phyloP scores from a whole-genome alignment of 2,113 vertebrate genomes.

The Fukomys damarensis region DNA sequence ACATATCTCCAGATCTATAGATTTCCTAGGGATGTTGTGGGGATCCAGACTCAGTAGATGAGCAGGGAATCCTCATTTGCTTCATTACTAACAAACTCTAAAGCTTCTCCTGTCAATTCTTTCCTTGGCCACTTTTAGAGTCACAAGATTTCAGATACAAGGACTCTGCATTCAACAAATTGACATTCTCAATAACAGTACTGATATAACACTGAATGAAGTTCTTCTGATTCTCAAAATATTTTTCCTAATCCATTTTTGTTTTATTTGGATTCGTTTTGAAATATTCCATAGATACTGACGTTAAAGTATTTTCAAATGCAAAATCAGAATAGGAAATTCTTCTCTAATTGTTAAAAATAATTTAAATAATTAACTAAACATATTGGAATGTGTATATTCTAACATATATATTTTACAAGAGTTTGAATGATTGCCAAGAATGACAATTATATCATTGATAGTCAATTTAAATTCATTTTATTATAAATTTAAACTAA shows the following conservation, averaged over 20 bases:
- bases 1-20: not conserved
- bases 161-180: too few relatives aligned
- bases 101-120: not conserved
- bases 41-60: too few relatives aligned
- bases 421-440: not conserved
- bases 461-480: not conserved
- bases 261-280: not conserved
- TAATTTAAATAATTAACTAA: not conserved
- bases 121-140: not conserved
- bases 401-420: not conserved
- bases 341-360: not conserved
- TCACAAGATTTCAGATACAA: rapidly evolving
- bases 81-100: not conserved
- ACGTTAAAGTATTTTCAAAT: not conserved
- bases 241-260: not conserved
- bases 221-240: not conserved
- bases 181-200: not conserved
- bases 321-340: not conserved
- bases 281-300: not conserved
- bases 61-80: not conserved
- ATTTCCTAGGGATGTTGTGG: not conserved
- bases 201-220: not conserved
- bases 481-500: not conserved
- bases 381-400: not conserved
- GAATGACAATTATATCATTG: not conserved